Evolutionary conservation across 2,113 vertebrate species (phyloP).

Genomic region (Formicarius rufipectus): DNA sequence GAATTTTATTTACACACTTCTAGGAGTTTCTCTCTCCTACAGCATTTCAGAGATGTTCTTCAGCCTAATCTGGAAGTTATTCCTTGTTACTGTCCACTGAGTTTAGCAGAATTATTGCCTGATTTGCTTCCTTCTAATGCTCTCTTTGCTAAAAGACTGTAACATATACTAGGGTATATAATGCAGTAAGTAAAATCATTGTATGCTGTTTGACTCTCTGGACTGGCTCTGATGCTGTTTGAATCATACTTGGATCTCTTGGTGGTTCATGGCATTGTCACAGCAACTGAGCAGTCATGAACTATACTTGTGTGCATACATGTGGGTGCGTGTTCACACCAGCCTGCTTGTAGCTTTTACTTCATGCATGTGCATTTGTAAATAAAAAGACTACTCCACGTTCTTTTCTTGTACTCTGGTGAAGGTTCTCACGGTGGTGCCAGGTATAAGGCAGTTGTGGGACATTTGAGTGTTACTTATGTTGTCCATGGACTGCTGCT

Average conservation of each 20-base stretch:
- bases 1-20: not conserved
- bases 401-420: not conserved
- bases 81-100: not conserved
- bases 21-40: not conserved
- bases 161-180: not conserved
- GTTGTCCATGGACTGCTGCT: not conserved
- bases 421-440: not conserved
- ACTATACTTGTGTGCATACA: rapidly evolving
- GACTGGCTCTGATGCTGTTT: not conserved
- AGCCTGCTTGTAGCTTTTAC: not conserved
- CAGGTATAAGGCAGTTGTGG: not conserved
- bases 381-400: rapidly evolving
- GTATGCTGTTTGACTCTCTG: not conserved
- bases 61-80: not conserved
- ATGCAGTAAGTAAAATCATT: not conserved
- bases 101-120: not conserved
- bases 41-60: not conserved
- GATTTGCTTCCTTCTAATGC: not conserved
- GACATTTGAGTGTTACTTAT: not conserved
- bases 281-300: not conserved
- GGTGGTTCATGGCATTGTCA: not conserved
- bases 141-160: not conserved
- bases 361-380: not conserved
- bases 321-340: not conserved
- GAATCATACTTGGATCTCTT: not conserved